Conservation (phyloP, 2,113 vertebrate species). For the Lanius collurio region DNA sequence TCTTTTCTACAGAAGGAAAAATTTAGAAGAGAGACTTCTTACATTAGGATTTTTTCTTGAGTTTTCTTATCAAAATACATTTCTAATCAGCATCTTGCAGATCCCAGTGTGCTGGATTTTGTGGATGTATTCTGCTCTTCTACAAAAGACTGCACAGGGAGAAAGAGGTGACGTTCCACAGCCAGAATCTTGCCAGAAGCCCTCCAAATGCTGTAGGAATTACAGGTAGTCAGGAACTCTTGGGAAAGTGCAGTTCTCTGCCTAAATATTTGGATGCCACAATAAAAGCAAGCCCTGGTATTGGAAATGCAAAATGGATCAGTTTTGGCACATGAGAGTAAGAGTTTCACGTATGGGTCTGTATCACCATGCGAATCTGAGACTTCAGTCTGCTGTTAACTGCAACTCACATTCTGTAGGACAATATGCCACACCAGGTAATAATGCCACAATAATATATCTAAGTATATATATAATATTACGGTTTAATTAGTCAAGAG, state of each 20-base stretch:
- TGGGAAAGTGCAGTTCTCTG: not conserved
- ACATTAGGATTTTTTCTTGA: not conserved
- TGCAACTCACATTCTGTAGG: not conserved
- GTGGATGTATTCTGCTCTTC: not conserved
- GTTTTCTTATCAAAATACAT: not conserved
- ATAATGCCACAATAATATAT: not conserved
- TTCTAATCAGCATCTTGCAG: not conserved
- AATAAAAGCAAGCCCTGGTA: not conserved
- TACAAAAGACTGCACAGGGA: not conserved
- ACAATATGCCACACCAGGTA: not conserved
- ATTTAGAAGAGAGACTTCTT: not conserved
- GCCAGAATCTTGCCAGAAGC: not conserved
- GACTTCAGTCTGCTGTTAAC: not conserved
- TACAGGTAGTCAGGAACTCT: not conserved
- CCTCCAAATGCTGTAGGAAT: not conserved
- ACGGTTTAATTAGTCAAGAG: not conserved
- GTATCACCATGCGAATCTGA: not conserved
- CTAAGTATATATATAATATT: too few species aligned
- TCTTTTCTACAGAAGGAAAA: not conserved
- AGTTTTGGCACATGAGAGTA: not conserved
- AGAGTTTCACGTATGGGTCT: not conserved
- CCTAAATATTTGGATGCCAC: not conserved
- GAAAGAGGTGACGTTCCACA: not conserved
- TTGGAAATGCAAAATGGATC: not conserved
- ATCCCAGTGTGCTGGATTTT: not conserved